Conservation (phyloP, 2,113 vertebrate species). For the Hemiscyllium ocellatum region DNA sequence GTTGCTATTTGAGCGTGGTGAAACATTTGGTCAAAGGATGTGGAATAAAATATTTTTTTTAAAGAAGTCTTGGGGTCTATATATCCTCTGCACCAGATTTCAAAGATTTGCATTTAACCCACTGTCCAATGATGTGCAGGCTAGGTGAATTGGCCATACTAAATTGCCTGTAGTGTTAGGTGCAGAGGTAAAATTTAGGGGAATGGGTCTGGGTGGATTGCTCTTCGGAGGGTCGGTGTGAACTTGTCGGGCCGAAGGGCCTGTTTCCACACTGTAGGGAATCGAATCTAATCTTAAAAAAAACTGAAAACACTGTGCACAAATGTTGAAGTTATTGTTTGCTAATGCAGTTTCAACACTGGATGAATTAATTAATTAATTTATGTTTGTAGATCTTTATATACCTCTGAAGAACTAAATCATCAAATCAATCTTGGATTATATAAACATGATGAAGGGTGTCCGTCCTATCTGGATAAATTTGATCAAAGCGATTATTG, state of each 20-base stretch:
- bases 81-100: background rate
- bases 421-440: background rate
- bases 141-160: no score
- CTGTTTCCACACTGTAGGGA: no score
- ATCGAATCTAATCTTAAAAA: no score
- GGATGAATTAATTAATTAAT: background rate
- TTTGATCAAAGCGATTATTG: background rate
- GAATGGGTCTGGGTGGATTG: no score
- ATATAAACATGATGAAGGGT: background rate
- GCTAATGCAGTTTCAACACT: background rate
- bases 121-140: background rate
- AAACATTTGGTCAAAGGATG: background rate
- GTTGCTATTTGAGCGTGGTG: background rate
- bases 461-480: background rate
- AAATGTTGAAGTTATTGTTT: background rate
- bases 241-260: no score
- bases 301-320: no score
- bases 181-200: no score
- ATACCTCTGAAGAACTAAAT: conserved; percentile 3
- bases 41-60: background rate
- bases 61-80: background rate
- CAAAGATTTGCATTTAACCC: background rate
- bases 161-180: no score
- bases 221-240: no score
- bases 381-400: background rate